Percentiles rank a stretch among this genome's conserved stretches.
These are phyloP conservation scores for Stomatorhinus walkeri DNA, from an alignment of 2,797 vertebrate species.

Conservation along the genomic window DNA sequence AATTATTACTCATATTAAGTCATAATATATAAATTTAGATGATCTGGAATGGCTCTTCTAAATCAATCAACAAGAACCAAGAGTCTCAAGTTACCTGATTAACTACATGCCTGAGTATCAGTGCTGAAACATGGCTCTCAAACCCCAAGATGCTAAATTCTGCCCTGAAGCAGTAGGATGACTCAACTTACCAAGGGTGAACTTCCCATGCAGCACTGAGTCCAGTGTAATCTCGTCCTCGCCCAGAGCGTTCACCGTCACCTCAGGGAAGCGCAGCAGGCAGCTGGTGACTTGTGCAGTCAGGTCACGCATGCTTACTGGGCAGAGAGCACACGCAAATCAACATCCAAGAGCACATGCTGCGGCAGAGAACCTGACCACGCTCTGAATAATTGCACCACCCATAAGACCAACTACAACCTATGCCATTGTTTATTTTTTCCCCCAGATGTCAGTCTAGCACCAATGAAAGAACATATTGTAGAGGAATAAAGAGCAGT, in stretches of 20 bases:
- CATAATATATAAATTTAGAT: not conserved
- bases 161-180: not conserved
- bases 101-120: not conserved
- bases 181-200: slow-evolving; percentile 69
- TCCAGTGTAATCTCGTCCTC: slow-evolving; percentile 79
- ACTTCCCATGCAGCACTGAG: slow-evolving; percentile 75
- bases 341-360: not conserved
- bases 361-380: not conserved
- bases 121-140: not conserved
- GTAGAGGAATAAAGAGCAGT: not conserved
- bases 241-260: slow-evolving; percentile 80
- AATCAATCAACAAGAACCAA: not conserved
- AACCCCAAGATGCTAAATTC: not conserved
- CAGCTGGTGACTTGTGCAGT: slow-evolving; percentile 81
- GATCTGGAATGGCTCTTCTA: not conserved
- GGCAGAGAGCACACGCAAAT: not conserved
- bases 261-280: slow-evolving; percentile 82
- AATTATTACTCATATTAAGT: not conserved
- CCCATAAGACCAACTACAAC: not conserved
- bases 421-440: not conserved
- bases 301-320: slow-evolving; percentile 72
- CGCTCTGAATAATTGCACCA: not conserved
- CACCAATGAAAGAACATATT: slow-evolving; percentile 12
- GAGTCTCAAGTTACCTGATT: slow-evolving; percentile 1
- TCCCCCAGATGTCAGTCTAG: not conserved